Base-by-base conservation (phyloP, 2,797 vertebrate genomes). In the Nyctalus aviator region DNA sequence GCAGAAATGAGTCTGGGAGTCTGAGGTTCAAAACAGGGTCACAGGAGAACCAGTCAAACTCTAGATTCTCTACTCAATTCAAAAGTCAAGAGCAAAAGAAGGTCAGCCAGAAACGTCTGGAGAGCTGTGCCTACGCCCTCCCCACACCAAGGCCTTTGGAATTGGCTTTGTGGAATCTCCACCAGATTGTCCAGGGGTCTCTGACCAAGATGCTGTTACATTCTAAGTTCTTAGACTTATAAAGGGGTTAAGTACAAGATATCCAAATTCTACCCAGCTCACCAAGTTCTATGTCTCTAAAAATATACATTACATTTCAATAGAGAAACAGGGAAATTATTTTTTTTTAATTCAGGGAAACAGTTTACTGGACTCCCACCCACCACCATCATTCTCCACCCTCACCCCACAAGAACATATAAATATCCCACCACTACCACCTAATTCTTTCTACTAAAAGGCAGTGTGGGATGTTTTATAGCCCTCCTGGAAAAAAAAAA, bases 391-490 rank as follows among this genome's bases (percentile, higher is more conserved):
- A 79, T 32, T 72, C 20, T 0, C 27, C 12, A 20, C 41, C 20
- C 64, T 64, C 44, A n/a, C 18, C 53, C 53, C 20, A 35, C 21
- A 90, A 62, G 62, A 14, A 53, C 71, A 76, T 88, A 96, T 76
- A 95, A 96, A 96, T 92, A 89, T 81, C 21, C 76, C 37, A 71
- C 64, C 71, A 93, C 55, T 68, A 93, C 72, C 55, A 95, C 62
- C 89, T 90, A 97, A 92, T 93, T 87, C 62, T 86, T 91, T 94
- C 90, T 93, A 90, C 93, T 96, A 94, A 94, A 94, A 96, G 62
- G 81, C 81, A 92, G 77, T 50, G n/a, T 72, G 66, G 88, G 95
- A 92, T 90, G 66, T 87, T 92, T 96, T 96, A 94, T 77, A 94
- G 81, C 46, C 59, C 69, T 93, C 48, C 59, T 90, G 88, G 76